Conservation (phyloP, 2,797 vertebrate genomes). For the Pseudomugil gertrudae region DNA sequence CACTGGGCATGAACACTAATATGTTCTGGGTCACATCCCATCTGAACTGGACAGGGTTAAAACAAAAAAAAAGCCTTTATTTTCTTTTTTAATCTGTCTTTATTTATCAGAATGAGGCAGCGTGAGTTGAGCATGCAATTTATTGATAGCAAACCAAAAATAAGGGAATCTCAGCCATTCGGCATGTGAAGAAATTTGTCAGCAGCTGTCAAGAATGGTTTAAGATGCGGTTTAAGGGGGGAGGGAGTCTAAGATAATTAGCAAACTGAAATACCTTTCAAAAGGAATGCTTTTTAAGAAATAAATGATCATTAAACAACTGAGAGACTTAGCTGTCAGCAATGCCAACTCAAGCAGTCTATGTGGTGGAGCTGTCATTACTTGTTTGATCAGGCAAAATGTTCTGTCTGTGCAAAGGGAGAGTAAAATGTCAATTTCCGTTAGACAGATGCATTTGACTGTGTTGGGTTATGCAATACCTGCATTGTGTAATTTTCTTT, state of each 20-base stretch:
- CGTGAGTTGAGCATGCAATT: not conserved
- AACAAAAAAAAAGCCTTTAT: too few species aligned
- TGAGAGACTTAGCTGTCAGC: slow-evolving; percentile 49
- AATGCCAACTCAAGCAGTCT: slow-evolving; percentile 30
- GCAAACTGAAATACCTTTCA: slow-evolving; percentile 48
- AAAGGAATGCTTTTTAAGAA: slow-evolving; percentile 23
- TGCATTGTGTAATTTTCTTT: slow-evolving; percentile 26
- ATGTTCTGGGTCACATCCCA: too few species aligned
- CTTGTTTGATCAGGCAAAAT: slow-evolving; percentile 31
- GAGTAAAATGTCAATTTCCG: slow-evolving; percentile 20
- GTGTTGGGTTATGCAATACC: slow-evolving; percentile 7
- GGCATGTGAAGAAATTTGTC: slow-evolving; percentile 35
- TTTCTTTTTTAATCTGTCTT: not conserved
- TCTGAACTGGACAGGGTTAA: too few species aligned
- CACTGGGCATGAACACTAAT: too few species aligned
- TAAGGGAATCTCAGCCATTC: slow-evolving; percentile 23
- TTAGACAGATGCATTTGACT: slow-evolving; percentile 12
- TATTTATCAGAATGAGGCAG: not conserved
- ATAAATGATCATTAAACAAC: slow-evolving; percentile 48
- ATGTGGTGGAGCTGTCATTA: slow-evolving; percentile 41
- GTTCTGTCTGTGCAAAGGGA: slow-evolving; percentile 8
- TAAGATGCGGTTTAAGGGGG: slow-evolving; percentile 27
- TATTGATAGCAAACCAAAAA: not conserved
- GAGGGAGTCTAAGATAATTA: slow-evolving; percentile 58
- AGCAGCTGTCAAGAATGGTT: slow-evolving; percentile 57